A percentile compares a stretch with the other conserved stretches of the same genome.
Evolutionary conservation across 2,888 invertebrate genomes (phyloP).

Genomic region (Pomacea canaliculata): DNA sequence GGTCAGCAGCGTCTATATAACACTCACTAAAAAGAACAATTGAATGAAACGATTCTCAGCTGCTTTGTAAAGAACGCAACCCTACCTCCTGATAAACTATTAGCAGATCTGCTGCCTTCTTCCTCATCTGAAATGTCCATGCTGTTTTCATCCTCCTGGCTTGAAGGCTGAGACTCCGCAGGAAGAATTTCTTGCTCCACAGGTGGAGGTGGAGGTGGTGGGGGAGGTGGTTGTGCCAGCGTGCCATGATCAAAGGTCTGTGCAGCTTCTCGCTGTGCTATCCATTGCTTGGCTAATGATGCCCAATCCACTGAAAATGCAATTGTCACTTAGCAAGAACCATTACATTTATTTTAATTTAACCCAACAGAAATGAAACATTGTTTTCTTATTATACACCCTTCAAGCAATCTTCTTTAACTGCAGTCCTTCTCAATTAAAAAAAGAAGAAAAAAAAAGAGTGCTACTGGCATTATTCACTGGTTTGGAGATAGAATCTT

Average conservation of each 20-base stretch:
- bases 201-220: conserved; percentile 46
- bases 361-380: not conserved
- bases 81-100: too few species aligned
- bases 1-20: too few species aligned
- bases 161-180: conserved; percentile 19
- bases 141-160: conserved; percentile 43
- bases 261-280: conserved; percentile 70
- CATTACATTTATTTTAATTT: too few species aligned
- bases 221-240: conserved; percentile 32
- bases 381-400: not conserved
- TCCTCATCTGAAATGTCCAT: conserved; percentile 60
- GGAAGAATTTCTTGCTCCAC: conserved; percentile 19
- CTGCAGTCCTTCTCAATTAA: too few species aligned
- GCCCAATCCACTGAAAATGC: conserved; percentile 89
- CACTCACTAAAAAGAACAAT: too few species aligned
- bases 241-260: conserved; percentile 24
- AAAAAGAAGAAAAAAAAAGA: too few species aligned
- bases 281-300: conserved; percentile 96
- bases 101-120: conserved; percentile 23
- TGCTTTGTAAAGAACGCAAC: too few species aligned
- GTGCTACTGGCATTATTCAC: too few species aligned
- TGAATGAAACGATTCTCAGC: too few species aligned
- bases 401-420: too few species aligned
- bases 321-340: too few species aligned
- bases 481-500: too few species aligned